Percentiles rank a stretch among this genome's conserved stretches.
These are phyloP conservation scores for Macheiramphus alcinus DNA, from an alignment of 2,113 vertebrate genomes.

Conservation along the genomic window DNA sequence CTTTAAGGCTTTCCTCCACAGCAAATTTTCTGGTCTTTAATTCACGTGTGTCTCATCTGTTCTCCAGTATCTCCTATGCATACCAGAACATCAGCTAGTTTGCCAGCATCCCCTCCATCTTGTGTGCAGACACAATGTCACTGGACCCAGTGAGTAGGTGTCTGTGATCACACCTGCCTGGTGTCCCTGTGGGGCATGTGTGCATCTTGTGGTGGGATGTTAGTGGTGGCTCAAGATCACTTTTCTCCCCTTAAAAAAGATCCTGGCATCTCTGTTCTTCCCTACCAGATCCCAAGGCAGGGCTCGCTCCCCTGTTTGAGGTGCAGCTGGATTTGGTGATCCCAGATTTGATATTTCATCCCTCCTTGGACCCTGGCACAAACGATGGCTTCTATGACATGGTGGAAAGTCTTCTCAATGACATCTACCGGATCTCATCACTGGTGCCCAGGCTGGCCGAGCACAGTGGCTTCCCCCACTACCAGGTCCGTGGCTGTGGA, in stretches of 20 bases:
- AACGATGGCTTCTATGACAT: slow-evolving; percentile 78
- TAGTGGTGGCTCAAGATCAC: not conserved
- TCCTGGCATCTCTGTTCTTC: not conserved
- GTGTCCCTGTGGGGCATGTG: not conserved
- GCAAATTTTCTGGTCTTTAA: not conserved
- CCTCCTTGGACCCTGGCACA: slow-evolving; percentile 79
- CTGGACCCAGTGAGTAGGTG: not conserved
- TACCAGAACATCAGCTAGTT: not conserved
- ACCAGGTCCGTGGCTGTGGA: slow-evolving; percentile 77
- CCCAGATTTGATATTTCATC: slow-evolving; percentile 86
- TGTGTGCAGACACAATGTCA: not conserved
- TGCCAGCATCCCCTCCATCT: not conserved
- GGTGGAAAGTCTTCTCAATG: slow-evolving; percentile 78
- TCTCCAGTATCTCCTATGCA: not conserved
- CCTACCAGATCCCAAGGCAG: slow-evolving; percentile 75
- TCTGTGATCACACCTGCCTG: not conserved
- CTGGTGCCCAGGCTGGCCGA: slow-evolving; percentile 81
- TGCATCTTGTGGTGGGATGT: not conserved
- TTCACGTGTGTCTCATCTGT: not conserved
- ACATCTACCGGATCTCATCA: slow-evolving; percentile 80
- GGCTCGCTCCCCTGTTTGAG: slow-evolving; percentile 82
- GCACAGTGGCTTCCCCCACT: slow-evolving; percentile 73
- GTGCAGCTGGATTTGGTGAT: slow-evolving; percentile 80
- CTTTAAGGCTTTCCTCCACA: not conserved
- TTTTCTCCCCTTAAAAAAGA: not conserved